Base-by-base conservation (phyloP, 2,888 invertebrate genomes). In the Idaea aversata region DNA sequence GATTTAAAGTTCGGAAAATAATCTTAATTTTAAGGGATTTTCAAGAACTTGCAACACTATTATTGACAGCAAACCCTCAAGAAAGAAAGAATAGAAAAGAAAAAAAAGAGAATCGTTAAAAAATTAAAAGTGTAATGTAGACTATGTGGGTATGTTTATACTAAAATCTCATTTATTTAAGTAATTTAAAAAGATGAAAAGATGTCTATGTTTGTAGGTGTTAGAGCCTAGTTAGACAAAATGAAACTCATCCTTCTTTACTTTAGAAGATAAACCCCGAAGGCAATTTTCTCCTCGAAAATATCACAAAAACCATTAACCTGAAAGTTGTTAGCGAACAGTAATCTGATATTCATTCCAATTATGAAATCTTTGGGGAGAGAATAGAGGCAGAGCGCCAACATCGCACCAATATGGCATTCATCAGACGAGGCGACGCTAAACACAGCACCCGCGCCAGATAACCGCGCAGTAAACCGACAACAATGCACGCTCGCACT, bases 401-500 rank as follows among this genome's bases (percentile, higher is more conserved):
- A 62, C 63, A 61, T 64, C 65, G 62, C 65, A 62, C 84, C 87
- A 87, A 90, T 88, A 88, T 87, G 84, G 86, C 88, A 91, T 93
- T 91, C 88, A 91, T 92, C 91, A 90, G 80, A 59, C 77, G 80
- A 82, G 79, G 82, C 82, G 84, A 77, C 85, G 84, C 91, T 92
- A 92, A 92, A 91, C 90, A 91, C 87, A 86, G 83, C 77, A 87
- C 81, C 83, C 82, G 85, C 84, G 79, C 74, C 79, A 89, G 92
- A 93, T 92, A 92, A 90, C 91, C 91, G 82, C 78, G 80, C 88
- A 80, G 87, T 91, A 91, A 91, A 92, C 90, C 92, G 87, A 86
- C 91, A 90, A 93, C 92, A 92, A 92, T 90, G 81, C 91, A 85
- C 86, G 83, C 91, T 91, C 90, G 88, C 92, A 93, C 92, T 93